These are phyloP conservation scores for Gastrophryne carolinensis DNA, from an alignment of 2,797 vertebrate species.

Conservation along the genomic window DNA sequence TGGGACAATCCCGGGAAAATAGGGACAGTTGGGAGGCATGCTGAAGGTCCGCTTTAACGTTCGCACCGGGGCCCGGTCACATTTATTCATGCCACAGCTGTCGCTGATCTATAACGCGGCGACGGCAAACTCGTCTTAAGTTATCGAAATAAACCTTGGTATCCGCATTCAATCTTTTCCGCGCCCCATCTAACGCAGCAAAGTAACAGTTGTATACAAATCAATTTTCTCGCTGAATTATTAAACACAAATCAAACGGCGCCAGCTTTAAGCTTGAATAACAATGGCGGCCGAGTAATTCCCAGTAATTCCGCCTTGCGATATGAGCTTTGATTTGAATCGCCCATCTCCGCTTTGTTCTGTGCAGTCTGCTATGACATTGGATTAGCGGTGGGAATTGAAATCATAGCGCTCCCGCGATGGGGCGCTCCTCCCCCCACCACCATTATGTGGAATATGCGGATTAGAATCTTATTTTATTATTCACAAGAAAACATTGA, in stretches of 20 bases:
- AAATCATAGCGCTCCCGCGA: too few relatives aligned
- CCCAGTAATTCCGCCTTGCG: slow-evolving; percentile 30
- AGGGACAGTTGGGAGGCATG: too few relatives aligned
- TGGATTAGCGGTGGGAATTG: slow-evolving; percentile 42
- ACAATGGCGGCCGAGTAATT: too few relatives aligned
- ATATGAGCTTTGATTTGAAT: slow-evolving; percentile 23
- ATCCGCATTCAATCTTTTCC: slow-evolving; percentile 34
- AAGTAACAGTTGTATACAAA: slow-evolving; percentile 40
- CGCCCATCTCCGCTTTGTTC: slow-evolving; percentile 2
- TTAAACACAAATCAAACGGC: slow-evolving; percentile 39
- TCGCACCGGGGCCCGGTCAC: too few relatives aligned
- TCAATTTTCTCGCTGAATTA: slow-evolving; percentile 52
- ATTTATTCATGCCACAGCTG: background rate
- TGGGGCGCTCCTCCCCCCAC: too few relatives aligned
- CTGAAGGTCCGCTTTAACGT: too few relatives aligned
- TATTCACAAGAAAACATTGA: too few relatives aligned
- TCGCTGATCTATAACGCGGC: background rate
- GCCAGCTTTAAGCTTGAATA: slow-evolving; percentile 45
- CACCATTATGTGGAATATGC: too few relatives aligned
- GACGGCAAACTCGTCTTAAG: slow-evolving; percentile 22
- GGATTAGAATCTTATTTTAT: too few relatives aligned
- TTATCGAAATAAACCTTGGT: slow-evolving; percentile 49
- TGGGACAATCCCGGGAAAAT: too few relatives aligned
- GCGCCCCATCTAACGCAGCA: slow-evolving; percentile 17
- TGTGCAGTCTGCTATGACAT: slow-evolving; percentile 41